Percentiles rank a stretch among this genome's conserved stretches.
These are phyloP conservation scores for Todiramphus saurophagus DNA, from an alignment of 2,113 vertebrate species.

Conservation along the genomic window DNA sequence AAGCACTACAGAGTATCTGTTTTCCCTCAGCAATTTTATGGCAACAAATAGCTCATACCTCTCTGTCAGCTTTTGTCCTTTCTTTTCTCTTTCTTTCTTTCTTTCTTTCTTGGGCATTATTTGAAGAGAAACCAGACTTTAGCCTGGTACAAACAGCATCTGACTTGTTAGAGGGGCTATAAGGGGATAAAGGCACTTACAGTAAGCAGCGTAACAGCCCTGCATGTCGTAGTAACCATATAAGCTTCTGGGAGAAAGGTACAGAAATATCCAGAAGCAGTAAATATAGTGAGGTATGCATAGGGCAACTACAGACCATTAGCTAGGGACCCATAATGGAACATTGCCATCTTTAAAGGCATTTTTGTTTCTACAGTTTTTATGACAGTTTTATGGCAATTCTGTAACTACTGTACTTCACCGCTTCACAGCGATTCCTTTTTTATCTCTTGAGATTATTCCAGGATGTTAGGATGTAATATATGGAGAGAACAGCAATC, in stretches of 20 bases:
- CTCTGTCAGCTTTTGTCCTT: not conserved
- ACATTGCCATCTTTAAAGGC: constrained; percentile 42
- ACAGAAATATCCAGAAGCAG: constrained; percentile 37
- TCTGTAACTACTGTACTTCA: constrained; percentile 31
- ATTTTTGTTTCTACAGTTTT: constrained; percentile 58
- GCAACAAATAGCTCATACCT: not conserved
- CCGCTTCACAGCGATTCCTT: constrained; percentile 10
- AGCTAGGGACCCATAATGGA: constrained; percentile 34
- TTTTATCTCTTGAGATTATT: constrained; percentile 49
- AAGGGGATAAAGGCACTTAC: not conserved
- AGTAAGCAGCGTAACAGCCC: not conserved
- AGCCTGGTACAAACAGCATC: not conserved
- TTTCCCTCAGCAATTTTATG: constrained; percentile 36
- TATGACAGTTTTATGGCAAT: constrained; percentile 42
- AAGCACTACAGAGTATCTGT: not conserved
- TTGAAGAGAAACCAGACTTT: not conserved
- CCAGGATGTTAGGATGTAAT: constrained; percentile 42
- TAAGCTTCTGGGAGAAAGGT: not conserved
- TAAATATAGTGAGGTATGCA: constrained; percentile 11
- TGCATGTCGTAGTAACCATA: not conserved
- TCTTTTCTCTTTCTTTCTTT: not conserved
- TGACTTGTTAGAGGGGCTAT: not conserved
- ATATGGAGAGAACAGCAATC: constrained; percentile 40
- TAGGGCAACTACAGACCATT: constrained; percentile 5
- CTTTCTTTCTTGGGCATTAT: not conserved